phyloP scores from a whole-genome alignment of 2,113 vertebrate genomes.

The Hirundichthys speculiger region DNA sequence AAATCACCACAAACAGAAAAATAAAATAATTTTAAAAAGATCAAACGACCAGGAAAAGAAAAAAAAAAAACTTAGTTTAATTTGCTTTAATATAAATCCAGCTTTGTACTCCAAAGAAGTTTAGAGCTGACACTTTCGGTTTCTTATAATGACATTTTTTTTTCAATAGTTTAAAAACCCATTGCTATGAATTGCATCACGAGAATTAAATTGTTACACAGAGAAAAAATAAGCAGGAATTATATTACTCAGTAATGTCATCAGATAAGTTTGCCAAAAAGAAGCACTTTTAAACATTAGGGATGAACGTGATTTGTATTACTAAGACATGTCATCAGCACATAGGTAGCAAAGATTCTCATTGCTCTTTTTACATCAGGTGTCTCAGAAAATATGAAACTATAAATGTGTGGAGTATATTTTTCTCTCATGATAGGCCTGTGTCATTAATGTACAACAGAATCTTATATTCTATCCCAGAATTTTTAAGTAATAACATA shows the following conservation, averaged over 20 bases:
- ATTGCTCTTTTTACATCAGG: conserved; percentile 18
- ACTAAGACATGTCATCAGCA: conserved; percentile 79
- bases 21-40: conserved; percentile 11
- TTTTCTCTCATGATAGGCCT: background rate
- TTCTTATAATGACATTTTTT: conserved; percentile 60
- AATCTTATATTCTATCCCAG: background rate
- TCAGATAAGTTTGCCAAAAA: conserved; percentile 73
- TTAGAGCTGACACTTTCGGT: conserved; percentile 44
- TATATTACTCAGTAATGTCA: conserved; percentile 81
- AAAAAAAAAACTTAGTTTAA: conserved; percentile 3
- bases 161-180: conserved; percentile 54
- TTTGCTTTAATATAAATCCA: conserved; percentile 23
- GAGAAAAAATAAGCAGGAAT: conserved; percentile 59
- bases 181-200: conserved; percentile 82
- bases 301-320: conserved; percentile 62
- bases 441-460: background rate
- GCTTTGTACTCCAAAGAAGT: conserved; percentile 39
- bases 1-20: background rate
- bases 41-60: background rate
- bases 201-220: conserved; percentile 58
- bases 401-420: background rate
- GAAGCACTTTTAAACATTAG: conserved; percentile 50
- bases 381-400: conserved; percentile 19
- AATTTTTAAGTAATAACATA: background rate
- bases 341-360: conserved; percentile 41